phyloP scores from a whole-genome alignment of 2,113 vertebrate species.

The Sander vitreus region DNA sequence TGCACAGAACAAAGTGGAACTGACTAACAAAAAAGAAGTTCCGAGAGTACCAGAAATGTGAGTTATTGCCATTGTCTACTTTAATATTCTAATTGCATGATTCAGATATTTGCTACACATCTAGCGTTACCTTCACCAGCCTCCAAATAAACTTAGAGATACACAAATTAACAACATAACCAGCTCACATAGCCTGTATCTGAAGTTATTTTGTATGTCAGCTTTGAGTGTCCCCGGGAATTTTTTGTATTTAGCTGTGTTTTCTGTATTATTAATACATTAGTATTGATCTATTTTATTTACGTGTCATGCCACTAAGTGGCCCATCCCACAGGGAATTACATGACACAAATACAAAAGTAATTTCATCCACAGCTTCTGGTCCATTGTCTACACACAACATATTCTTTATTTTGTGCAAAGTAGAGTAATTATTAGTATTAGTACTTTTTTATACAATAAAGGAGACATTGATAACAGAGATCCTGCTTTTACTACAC shows the following conservation, averaged over 20 bases:
- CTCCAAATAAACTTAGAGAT: neutral
- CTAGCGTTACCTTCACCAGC: neutral
- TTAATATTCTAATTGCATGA: neutral
- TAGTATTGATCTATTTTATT: too few species aligned
- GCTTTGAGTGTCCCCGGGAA: neutral
- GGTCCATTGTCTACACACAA: too few species aligned
- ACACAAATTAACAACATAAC: neutral
- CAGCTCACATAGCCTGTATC: neutral
- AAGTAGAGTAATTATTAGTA: too few species aligned
- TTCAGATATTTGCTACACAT: neutral
- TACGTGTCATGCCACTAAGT: too few species aligned
- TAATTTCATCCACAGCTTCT: too few species aligned
- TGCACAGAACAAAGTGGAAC: neutral
- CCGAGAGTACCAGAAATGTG: neutral
- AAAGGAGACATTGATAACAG: neutral
- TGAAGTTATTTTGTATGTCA: neutral
- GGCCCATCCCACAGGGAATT: too few species aligned
- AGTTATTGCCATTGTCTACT: neutral
- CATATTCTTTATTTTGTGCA: too few species aligned
- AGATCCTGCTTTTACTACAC: neutral
- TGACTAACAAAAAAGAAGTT: neutral
- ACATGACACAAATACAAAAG: too few species aligned
- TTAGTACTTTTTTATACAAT: neutral
- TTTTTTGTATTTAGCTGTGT: neutral
- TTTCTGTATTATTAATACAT: neutral